Conservation (phyloP, 1,140 invertebrate species). For the Onthophagus taurus region DNA sequence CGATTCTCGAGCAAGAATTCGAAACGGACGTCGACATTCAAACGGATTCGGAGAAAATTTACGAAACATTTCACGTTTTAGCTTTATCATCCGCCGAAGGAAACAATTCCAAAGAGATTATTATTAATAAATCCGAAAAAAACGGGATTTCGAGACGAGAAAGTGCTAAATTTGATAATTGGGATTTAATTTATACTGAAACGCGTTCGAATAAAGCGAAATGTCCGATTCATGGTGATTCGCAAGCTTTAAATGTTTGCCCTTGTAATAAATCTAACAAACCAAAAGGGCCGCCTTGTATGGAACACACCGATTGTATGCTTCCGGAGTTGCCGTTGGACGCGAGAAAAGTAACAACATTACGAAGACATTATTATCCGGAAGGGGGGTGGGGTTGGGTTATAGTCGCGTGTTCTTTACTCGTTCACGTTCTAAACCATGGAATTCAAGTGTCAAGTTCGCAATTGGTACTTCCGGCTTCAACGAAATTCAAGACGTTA, state of each 20-base stretch:
- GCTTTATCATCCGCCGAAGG: constrained; percentile 29
- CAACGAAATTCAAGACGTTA: constrained; percentile 27
- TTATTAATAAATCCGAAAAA: constrained; percentile 11
- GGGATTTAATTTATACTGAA: constrained; percentile 32
- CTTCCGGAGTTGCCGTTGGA: constrained; percentile 29
- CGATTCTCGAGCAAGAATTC: constrained; percentile 27
- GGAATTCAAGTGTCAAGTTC: constrained; percentile 50
- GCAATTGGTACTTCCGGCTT: constrained; percentile 23
- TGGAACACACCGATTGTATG: constrained; percentile 20
- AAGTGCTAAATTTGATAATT: constrained; percentile 31
- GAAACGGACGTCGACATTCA: not conserved
- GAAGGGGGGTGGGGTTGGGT: constrained; percentile 78
- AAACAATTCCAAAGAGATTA: constrained; percentile 14
- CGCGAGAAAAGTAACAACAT: constrained; percentile 29
- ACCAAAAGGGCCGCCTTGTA: constrained; percentile 11
- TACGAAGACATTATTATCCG: constrained; percentile 60
- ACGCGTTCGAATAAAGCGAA: constrained; percentile 5
- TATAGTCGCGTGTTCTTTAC: constrained; percentile 52
- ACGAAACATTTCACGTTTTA: constrained; percentile 30
- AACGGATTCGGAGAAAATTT: too few species aligned
- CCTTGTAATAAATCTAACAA: constrained; percentile 2
- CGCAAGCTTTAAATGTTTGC: constrained; percentile 11
- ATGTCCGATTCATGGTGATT: constrained; percentile 16
- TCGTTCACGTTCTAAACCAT: constrained; percentile 56
- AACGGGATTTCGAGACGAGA: constrained; percentile 16